Evolutionary conservation across 2,888 invertebrate species (phyloP), one percentile per base, ranked within the genome.

Genomic region (Anodontia alba): DNA sequence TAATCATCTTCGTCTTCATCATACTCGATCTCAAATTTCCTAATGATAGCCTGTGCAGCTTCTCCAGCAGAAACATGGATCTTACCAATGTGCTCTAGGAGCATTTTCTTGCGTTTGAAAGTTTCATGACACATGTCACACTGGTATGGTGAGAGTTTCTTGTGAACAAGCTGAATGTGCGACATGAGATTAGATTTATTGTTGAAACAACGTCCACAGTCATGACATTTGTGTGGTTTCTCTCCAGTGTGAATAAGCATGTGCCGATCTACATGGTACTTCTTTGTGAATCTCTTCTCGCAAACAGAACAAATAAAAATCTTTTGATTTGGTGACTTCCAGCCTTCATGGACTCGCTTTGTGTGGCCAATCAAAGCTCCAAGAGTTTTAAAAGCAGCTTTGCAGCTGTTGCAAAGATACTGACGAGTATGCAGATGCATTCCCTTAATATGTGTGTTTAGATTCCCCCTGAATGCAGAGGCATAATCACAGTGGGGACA

Each of bases 171-270:
- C 83, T 92, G 92, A 67, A 92, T 92, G 80, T 92, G 92, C 5
- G 92, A 92, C 92, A 92, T 92, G 70, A 92, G 84, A 78, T 92
- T 92, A n/a, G 92, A 92, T 76, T 92, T 92, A 87, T 92, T 92
- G 82, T 92, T 92, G 86, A 92, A 92, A 77, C 92, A 92, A 38
- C 92, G 86, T 15, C 92, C 92, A 87, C 92, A 92, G 81, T 92
- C 92, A 20, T 90, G 90, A 86, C 92, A 92, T 79, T 92, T 92
- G 75, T 92, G 92, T 17, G 92, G 92, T 81, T 91, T 92, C 84
- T 92, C 92, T 33, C 93, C 62, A 5, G 93, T 93, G 79, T 92
- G 93, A 57, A 93, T 92, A 73, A 92, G 79, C 92, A 92, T 92
- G 81, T 93, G 92, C 1, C 93, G 79, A 77, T 93, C 92, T 33